Evolutionary conservation across 1,140 invertebrate genomes (phyloP).

Genomic region (Pogonognathellus flavescens): DNA sequence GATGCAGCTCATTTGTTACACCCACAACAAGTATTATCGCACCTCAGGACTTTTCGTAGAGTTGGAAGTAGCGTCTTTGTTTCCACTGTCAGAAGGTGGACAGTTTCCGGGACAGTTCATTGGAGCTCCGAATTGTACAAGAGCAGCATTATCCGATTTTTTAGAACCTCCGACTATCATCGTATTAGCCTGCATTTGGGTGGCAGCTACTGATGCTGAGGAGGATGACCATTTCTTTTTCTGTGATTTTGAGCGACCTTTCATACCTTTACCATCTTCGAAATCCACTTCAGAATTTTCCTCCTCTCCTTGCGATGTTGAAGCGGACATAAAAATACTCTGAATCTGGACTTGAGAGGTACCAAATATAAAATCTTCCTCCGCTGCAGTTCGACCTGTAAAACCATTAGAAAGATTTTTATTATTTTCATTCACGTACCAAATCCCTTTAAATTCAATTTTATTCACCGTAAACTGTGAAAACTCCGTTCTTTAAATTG

Average conservation of each 20-base stretch:
- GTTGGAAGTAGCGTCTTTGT: too few species aligned
- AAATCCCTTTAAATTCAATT: neutral
- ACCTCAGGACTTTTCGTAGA: too few species aligned
- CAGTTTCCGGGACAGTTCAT: neutral
- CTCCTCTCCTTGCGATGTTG: neutral
- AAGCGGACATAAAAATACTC: neutral
- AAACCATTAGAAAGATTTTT: neutral
- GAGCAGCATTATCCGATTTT: neutral
- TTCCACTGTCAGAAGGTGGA: too few species aligned
- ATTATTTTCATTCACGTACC: neutral
- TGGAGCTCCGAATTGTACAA: neutral
- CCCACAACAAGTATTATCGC: too few species aligned
- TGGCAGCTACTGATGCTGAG: neutral
- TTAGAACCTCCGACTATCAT: neutral
- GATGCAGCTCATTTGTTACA: too few species aligned
- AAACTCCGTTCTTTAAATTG: neutral
- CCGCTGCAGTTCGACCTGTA: neutral
- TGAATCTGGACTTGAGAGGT: neutral
- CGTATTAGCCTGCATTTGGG: neutral
- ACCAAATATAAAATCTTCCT: conserved; percentile 8
- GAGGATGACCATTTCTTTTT: conserved; percentile 9
- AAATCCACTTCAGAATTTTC: neutral
- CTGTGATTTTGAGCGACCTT: neutral
- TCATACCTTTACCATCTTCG: neutral
- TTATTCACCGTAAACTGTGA: neutral